These are phyloP conservation scores for Eulemur mongoz DNA, from an alignment of 2,797 vertebrate species.

Conservation along the genomic window DNA sequence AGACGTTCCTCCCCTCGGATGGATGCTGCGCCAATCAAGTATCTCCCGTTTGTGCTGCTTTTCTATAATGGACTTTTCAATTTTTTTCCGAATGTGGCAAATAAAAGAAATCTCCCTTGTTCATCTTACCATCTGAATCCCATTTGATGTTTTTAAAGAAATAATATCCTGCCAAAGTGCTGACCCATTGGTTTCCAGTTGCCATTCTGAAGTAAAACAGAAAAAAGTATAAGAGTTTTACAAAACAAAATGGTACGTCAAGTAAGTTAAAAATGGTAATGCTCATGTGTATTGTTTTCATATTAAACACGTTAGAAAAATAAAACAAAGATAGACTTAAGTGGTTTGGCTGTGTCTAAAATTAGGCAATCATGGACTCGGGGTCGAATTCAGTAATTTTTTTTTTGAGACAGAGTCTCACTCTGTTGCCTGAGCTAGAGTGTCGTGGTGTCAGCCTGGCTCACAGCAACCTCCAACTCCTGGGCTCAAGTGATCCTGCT, in stretches of 20 bases:
- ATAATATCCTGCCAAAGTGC: neutral
- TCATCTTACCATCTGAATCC: constrained; percentile 26
- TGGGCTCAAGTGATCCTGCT: too few species aligned
- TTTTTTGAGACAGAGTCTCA: too few species aligned
- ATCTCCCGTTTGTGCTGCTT: too few species aligned
- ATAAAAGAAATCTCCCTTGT: neutral
- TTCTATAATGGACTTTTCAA: neutral
- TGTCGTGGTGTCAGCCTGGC: too few species aligned
- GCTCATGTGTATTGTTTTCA: neutral
- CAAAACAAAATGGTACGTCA: neutral
- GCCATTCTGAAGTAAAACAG: neutral
- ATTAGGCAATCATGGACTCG: neutral
- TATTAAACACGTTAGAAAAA: neutral
- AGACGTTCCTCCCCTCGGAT: neutral
- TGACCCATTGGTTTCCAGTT: neutral
- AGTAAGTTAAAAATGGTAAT: neutral
- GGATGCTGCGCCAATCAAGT: neutral
- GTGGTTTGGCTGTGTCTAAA: neutral
- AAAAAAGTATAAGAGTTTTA: neutral
- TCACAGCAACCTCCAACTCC: too few species aligned
- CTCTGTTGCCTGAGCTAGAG: too few species aligned
- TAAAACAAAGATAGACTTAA: neutral
- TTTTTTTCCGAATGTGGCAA: neutral
- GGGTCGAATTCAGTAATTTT: neutral
- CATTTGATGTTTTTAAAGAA: neutral